Base-by-base conservation (phyloP, 2,888 invertebrate genomes). In the Blera fallax region DNA sequence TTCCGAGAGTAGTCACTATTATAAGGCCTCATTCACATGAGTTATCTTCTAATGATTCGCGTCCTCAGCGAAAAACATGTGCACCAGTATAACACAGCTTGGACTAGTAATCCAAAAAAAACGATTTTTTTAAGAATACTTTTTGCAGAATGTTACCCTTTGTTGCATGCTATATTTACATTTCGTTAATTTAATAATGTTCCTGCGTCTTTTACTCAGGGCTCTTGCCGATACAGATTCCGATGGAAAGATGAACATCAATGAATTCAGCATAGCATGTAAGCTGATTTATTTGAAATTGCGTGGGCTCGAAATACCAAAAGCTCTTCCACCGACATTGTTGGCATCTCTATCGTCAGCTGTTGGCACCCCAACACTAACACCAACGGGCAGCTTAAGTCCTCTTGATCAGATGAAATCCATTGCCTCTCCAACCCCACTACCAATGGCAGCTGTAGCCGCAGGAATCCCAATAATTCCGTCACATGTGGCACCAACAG, bases 261-360 rank as follows among this genome's bases (percentile, higher is more conserved):
- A 96, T 89, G 99, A 99, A 93, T 99, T 99, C 92, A 98, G 98
- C 88, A 98, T 99, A 89, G 99, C 99, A 60, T 99, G 99, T 94
- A 98, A 98, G 94, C 93, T 98, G 79, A 98, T 98, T 74, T 98
- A 97, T 90, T 94, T 98, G 87, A 98, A 98, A 92, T 93, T 99
- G 11, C 95, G 98, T 70, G 98, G 98, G 3, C 95, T 96, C 89
- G 98, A 98, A 90, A 94, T 99, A 67, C 99, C 99, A 0, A 96
- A 96, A 90, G 93, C 93, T 1, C 93, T 99, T 88, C 99, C 99
- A 14, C 95, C 96, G 3, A 93, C 95, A 7, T 90, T 97, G 6
- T 90, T 97, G 10, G 94, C 95, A 5, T 96, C 96, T 0, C 91
- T 96, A 7, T 94, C 94, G 60, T 93, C 93, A 8, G 91, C 93